phyloP scores from a whole-genome alignment of 2,113 vertebrate genomes.

The Urocitellus parryii region DNA sequence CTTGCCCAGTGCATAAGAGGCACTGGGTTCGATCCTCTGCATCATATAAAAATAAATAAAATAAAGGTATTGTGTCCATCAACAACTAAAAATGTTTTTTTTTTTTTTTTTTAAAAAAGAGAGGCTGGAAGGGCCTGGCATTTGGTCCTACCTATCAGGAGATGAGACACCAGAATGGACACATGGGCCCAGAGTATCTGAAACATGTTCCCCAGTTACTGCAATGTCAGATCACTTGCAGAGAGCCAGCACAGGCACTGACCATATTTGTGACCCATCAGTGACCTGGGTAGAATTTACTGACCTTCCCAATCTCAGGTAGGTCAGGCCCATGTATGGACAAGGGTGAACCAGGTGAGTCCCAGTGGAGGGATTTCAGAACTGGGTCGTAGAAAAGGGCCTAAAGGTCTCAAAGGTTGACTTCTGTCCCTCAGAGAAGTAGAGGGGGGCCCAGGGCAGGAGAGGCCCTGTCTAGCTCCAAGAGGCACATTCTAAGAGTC shows the following conservation, averaged over 20 bases:
- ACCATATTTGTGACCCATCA: not conserved
- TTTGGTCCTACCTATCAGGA: not conserved
- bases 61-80: too few species aligned
- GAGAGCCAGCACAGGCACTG: not conserved
- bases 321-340: too few species aligned
- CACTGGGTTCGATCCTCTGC: too few species aligned
- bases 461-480: not conserved
- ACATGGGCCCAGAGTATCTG: not conserved
- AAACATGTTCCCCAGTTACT: not conserved
- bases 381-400: fast-evolving
- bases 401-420: not conserved
- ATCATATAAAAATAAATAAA: too few species aligned
- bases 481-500: not conserved
- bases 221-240: too few species aligned
- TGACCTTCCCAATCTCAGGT: too few species aligned
- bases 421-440: not conserved
- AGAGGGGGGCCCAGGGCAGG: not conserved
- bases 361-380: not conserved
- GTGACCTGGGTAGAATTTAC: too few species aligned
- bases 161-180: not conserved
- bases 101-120: too few species aligned
- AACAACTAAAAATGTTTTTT: too few species aligned
- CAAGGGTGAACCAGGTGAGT: not conserved
- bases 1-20: too few species aligned
- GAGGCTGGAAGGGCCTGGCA: not conserved